phyloP scores from a whole-genome alignment of 2,113 vertebrate species.

The Anolis sagrei region DNA sequence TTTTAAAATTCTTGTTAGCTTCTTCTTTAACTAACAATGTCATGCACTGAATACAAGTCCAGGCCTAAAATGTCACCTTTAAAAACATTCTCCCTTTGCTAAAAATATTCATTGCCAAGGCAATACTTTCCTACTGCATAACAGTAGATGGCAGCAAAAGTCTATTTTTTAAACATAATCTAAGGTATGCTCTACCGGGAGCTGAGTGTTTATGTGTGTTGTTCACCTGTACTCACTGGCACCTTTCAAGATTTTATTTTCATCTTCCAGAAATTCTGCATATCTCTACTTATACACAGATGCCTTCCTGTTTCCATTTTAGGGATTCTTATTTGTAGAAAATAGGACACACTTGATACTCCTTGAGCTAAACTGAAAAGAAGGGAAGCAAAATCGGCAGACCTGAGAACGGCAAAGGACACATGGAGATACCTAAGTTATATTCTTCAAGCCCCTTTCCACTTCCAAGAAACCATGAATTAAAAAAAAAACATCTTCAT shows the following conservation, averaged over 20 bases:
- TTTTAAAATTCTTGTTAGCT: neutral
- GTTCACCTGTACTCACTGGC: constrained; percentile 9
- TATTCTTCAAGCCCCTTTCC: constrained; percentile 53
- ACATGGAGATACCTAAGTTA: constrained; percentile 37
- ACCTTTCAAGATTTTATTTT: constrained; percentile 59
- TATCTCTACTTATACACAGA: constrained; percentile 65
- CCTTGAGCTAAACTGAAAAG: neutral
- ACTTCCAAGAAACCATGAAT: constrained; percentile 43
- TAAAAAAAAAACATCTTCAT: neutral
- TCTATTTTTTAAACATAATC: constrained; percentile 18
- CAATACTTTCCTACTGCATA: neutral
- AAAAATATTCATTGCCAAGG: neutral
- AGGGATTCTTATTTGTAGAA: constrained; percentile 49
- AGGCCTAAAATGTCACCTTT: neutral
- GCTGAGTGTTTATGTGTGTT: constrained; percentile 42
- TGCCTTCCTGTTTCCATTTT: constrained; percentile 59
- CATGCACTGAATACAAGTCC: constrained; percentile 8
- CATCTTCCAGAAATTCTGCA: constrained; percentile 32
- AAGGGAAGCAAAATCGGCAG: neutral
- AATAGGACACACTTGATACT: neutral
- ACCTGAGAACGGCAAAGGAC: constrained; percentile 28
- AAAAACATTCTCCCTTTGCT: fast-evolving
- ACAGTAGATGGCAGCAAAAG: constrained; percentile 80
- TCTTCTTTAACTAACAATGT: neutral
- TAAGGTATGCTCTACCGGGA: constrained; percentile 34